Percentiles rank a stretch among this genome's conserved stretches.
Conservation (phyloP, 2,113 vertebrate genomes). For the Saguinus imperator region DNA sequence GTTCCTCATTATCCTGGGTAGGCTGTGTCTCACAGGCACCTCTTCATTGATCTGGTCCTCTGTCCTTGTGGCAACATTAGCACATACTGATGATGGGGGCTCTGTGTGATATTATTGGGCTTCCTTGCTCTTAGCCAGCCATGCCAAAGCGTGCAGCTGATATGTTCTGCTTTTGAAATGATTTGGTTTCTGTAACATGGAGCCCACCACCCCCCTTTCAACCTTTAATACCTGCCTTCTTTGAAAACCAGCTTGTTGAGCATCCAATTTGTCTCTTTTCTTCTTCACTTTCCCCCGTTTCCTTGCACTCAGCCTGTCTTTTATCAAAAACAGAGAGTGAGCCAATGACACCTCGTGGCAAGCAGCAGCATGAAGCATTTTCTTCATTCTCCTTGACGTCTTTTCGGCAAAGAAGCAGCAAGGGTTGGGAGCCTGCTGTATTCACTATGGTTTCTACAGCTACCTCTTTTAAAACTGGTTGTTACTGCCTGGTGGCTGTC, state of each 20-base stretch:
- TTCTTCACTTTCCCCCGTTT: background rate
- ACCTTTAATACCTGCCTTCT: constrained; percentile 7
- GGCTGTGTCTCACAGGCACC: background rate
- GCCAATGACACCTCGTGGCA: constrained; percentile 30
- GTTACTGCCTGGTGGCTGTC: background rate
- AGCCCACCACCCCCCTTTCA: background rate
- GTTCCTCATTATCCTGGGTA: background rate
- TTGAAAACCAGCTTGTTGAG: constrained; percentile 26
- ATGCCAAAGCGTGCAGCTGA: background rate
- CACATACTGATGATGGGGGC: background rate
- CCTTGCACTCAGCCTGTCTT: background rate
- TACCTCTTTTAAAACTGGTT: constrained; percentile 58
- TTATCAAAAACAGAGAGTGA: background rate
- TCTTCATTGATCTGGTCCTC: background rate
- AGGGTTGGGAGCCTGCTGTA: constrained; percentile 66
- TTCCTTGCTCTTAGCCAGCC: background rate
- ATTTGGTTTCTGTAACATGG: background rate
- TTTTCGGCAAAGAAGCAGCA: constrained; percentile 61
- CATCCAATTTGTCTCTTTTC: constrained; percentile 42
- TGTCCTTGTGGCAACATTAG: background rate
- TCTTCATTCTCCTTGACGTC: constrained; percentile 71
- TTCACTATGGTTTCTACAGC: constrained; percentile 25
- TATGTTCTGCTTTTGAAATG: background rate
- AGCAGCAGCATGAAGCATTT: background rate
- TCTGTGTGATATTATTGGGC: background rate